Conservation (phyloP, 2,888 invertebrate genomes). For the Hedychridium roseum region DNA sequence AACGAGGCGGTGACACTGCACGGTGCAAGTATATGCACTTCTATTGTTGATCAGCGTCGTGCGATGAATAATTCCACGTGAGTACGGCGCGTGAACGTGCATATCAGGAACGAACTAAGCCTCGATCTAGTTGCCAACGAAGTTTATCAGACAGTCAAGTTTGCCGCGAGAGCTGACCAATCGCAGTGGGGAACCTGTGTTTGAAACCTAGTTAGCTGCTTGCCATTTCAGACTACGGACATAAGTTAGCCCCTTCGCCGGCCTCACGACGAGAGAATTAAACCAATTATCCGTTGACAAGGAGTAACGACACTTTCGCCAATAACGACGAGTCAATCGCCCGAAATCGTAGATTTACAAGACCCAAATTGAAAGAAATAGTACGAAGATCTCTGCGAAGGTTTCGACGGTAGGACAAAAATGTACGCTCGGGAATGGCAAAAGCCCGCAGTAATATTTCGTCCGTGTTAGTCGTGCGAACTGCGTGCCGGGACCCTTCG, state of each 20-base stretch:
- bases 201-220: constrained; percentile 42
- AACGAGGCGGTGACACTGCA: background rate
- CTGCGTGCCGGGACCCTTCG: background rate
- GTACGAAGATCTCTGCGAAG: no score
- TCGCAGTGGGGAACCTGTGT: no score
- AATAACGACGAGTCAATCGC: no score
- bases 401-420: no score
- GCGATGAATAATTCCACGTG: constrained; percentile 34
- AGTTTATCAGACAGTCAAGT: constrained; percentile 35
- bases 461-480: background rate
- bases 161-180: constrained; percentile 25
- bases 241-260: constrained; percentile 35
- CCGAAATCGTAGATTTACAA: no score
- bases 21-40: constrained; percentile 4
- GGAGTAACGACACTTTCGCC: no score
- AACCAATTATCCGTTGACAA: constrained; percentile 41
- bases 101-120: background rate
- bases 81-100: constrained; percentile 18
- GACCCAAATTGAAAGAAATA: no score
- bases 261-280: constrained; percentile 31
- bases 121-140: constrained; percentile 8
- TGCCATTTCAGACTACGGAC: constrained; percentile 41
- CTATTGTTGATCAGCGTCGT: constrained; percentile 30
- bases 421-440: no score
- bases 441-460: background rate